Evolutionary conservation across 2,888 invertebrate genomes (phyloP), one percentile per base, ranked within the genome.

Genomic region (Trichogramma evanescens): DNA sequence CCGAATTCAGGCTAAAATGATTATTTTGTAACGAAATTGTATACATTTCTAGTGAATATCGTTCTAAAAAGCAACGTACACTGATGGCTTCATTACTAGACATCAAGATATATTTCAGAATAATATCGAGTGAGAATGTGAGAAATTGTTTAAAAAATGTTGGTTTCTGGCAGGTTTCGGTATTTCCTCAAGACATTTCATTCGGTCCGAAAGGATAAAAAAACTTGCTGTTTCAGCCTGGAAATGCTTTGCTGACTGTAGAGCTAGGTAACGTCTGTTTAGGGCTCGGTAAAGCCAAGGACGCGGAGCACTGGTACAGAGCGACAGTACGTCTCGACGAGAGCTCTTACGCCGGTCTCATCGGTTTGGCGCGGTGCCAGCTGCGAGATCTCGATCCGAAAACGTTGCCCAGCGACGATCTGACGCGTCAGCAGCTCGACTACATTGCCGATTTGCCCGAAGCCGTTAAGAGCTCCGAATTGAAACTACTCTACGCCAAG

Each of bases 261-360:
- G 94, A 95, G 76, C 81, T 94, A 48, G 96, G 93, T 0, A 86
- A 89, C 74, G 88, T 95, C 70, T 86, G 86, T 67, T 80, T 91
- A 41, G 78, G 93, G 55, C 84, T 88, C 74, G 86, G 85, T 0
- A 89, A 89, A 69, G 79, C 83, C 10, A 88, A 87, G 70, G 94
- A 95, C 66, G 92, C 95, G 0, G 80, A 87, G 39, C 85, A 85
- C 68, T 88, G 88, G 72, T 93, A 89, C 74, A 87, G 88, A 69
- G 86, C 86, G 55, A 91, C 93, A 0, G 88, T 91, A 55, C 91
- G 91, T 78, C 80, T 91, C 9, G 91, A 95, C 71, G 91, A 91
- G 68, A 88, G 90, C 45, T 91, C 89, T 26, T 86, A 92, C 41
- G 80, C 84, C 26, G 91, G 93, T 0, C 79, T 95, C 1, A 84